These are phyloP conservation scores for Entelurus aequoreus DNA, from an alignment of 2,113 vertebrate genomes.

Conservation along the genomic window DNA sequence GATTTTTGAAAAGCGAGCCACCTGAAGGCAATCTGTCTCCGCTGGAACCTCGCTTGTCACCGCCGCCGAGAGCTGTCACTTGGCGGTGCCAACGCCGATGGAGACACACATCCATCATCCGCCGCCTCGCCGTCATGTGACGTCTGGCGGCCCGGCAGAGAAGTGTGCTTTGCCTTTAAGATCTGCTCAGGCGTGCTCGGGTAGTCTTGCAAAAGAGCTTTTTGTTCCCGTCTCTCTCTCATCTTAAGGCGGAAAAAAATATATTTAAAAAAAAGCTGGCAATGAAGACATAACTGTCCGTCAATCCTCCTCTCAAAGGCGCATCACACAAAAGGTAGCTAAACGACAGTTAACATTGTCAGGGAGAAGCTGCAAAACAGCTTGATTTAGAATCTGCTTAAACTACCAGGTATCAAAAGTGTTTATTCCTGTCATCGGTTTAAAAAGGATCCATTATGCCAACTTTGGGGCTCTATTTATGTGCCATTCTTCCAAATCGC, in stretches of 20 bases:
- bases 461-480: neutral
- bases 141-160: constrained; percentile 47
- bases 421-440: constrained; percentile 8
- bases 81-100: constrained; percentile 43
- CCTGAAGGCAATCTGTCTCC: constrained; percentile 69
- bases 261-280: neutral
- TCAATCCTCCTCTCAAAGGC: constrained; percentile 41
- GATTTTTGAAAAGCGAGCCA: constrained; percentile 63
- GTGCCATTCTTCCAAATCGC: too few relatives aligned
- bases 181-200: constrained; percentile 29
- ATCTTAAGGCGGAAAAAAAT: constrained; percentile 15
- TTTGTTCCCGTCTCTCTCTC: constrained; percentile 36
- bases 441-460: neutral
- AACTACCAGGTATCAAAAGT: constrained; percentile 10
- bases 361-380: constrained; percentile 10
- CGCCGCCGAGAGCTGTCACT: constrained; percentile 63
- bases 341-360: constrained; percentile 15
- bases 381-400: constrained; percentile 7
- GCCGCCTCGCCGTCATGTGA: constrained; percentile 34
- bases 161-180: constrained; percentile 38
- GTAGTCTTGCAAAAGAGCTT: constrained; percentile 21
- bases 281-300: constrained; percentile 34
- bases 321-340: constrained; percentile 32
- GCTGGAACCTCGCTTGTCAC: constrained; percentile 61
- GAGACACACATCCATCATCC: constrained; percentile 60